Evolutionary conservation across 2,888 invertebrate species (phyloP), one percentile per base, ranked within the genome.

Genomic region (Calameuta idolon): DNA sequence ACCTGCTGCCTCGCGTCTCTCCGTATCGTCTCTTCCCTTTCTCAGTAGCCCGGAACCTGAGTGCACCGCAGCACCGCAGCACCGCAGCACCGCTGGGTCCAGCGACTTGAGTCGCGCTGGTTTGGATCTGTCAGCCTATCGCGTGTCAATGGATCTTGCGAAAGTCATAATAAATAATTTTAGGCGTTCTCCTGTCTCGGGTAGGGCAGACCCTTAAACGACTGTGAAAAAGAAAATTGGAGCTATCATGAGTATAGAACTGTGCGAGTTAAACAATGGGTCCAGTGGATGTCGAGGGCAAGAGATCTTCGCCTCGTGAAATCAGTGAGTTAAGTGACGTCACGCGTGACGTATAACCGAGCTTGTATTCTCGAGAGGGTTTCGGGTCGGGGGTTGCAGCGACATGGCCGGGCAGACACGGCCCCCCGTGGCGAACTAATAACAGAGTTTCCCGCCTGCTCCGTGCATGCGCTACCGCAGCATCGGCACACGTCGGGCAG

Each of bases 371-470:
- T 55, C 23, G 23, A 55, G 23, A 15, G 40, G 40, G 15, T 40
- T 40, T 40, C 15, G 15, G 15, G 4, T 1, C 40, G 40, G 55
- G 55, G 23, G 23, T 23, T 23, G 55, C 55, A 23, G 55, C 55
- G 55, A 23, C 23, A 31, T 71, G 3, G 75, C 34, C n/a, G 78
- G 74, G 73, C 74, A 74, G 75, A 78, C 77, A 76, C 77, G 81
- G 79, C 82, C 86, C 85, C 87, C 89, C 88, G 89, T 87, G 80
- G 90, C 87, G 90, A 90, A 88, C 90, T 90, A 90, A 90, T 90
- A 90, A 90, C 88, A 87, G 87, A 89, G 88, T 89, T 85, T 83
- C 81, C 80, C 84, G 84, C 82, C 84, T 83, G 85, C 85, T 82
- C 81, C 84, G 78, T 34, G 34, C 82, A 80, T 82, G 83, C 83